Base-by-base conservation (phyloP, 2,797 vertebrate genomes). In the Anguilla pacifica region DNA sequence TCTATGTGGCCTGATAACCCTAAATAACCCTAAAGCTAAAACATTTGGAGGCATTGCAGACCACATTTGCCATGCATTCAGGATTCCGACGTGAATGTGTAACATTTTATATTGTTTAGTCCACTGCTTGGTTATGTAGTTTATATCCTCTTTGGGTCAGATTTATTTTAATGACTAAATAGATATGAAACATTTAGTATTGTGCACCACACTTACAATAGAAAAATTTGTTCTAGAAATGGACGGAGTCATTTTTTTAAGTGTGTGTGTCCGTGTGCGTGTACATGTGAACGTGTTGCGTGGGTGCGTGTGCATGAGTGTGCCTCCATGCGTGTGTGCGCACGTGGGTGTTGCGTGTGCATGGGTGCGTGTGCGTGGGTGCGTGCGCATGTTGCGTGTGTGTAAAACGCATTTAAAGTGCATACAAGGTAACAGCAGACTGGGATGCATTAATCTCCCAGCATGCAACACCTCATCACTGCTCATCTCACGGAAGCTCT, bases 401-500 rank as follows among this genome's bases (percentile, higher is more conserved):
- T 43, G 17, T 28, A 46, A 19, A 35, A 72, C 85, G 28, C 84
- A 90, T 59, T 89, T 88, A 89, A 91, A 92, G 91, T 94, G 95
- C 94, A 95, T 93, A 95, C 95, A 95, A 95, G 93, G 95, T 95
- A 95, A 95, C 94, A 93, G 88, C 90, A 86, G 89, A 87, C 92
- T 92, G 93, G 89, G 89, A 94, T 13, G 22, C 61, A 51, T 55
- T 59, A 83, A 83, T 72, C 81, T 81, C 28, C 46, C n/a, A 19
- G 92, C 91, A 94, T 93, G 92, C 90, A 90, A 86, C 93, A 89
- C 90, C 74, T 81, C 72, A 86, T 79, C 53, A 49, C 51, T 57
- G 53, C 67, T 49, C 74, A 86, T 82, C 59, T 64, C 53, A 77
- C n/a, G 19, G 17, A 79, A 59, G 3, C 89, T 57, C 53, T 77